Evolutionary conservation across 2,888 invertebrate genomes (phyloP).

Genomic region (Bellardia bayeri): DNA sequence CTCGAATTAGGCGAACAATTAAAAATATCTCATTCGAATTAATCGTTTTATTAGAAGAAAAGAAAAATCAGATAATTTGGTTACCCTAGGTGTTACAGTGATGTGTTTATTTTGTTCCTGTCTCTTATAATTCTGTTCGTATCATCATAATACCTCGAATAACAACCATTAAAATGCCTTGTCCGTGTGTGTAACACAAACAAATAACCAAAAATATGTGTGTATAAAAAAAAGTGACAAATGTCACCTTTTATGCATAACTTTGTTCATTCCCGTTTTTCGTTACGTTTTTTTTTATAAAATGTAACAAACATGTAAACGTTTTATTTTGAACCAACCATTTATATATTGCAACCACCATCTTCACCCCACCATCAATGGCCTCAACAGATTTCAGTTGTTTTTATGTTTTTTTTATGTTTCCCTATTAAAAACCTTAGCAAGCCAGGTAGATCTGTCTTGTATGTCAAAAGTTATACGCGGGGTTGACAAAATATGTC

Average conservation of each 20-base stretch:
- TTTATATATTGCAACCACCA: constrained; percentile 33
- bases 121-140: not conserved
- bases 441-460: constrained; percentile 51
- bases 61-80: no score
- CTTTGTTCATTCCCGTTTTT: constrained; percentile 32
- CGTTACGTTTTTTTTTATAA: not conserved
- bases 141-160: constrained; percentile 26
- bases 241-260: constrained; percentile 64
- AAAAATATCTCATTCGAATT: no score
- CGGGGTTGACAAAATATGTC: constrained; percentile 71
- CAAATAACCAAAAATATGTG: not conserved
- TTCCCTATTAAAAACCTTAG: not conserved
- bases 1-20: no score
- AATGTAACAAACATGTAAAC: constrained; percentile 58
- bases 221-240: constrained; percentile 61
- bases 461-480: constrained; percentile 68
- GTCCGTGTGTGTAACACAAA: constrained; percentile 22
- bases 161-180: constrained; percentile 59
- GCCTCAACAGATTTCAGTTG: not conserved
- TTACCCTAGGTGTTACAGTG: no score
- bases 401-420: constrained; percentile 1
- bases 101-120: no score
- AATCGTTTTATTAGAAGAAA: no score
- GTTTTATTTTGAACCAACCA: constrained; percentile 27
- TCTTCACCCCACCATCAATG: not conserved